Evolutionary conservation across 1,140 invertebrate genomes (phyloP), one percentile per base, ranked within the genome.

Genomic region (Rhyzopertha dominica): DNA sequence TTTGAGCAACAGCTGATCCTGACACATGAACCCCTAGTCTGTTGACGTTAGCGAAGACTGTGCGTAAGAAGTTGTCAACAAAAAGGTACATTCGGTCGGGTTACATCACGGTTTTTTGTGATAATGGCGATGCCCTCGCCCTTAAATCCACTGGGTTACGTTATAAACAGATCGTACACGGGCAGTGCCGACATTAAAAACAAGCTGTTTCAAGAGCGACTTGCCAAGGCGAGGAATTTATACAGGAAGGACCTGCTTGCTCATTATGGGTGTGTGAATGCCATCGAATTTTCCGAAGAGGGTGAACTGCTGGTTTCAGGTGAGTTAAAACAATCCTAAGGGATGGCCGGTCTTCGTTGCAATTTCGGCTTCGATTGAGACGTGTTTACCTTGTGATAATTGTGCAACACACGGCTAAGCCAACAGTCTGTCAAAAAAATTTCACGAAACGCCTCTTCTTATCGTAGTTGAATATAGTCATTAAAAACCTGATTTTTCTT

Each of bases 261-360:
- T 20, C 93, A 97, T 74, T 95, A 81, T 75, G 93, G 93, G 53
- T 97, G 93, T 77, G 90, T 97, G 17, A 97, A 97, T 77, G 92
- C 92, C 17, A 87, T 96, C 53, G 93, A 96, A 69, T 97, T 96
- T 75, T 93, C 88, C 3, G 77, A 79, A 37, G 80, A 90, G 69
- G 92, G 91, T 47, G 79, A 89, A 63, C 78, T 82, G 43, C 76
- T 97, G 34, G 80, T 86, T 47, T 96, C 92, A 59, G 92, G 92
- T 95, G 75, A 70, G 46, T 42, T 16, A n/a, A n/a, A n/a, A n/a
- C n/a, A n/a, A n/a, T n/a, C n/a, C n/a, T n/a, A n/a, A n/a, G n/a
- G n/a, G n/a, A n/a, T n/a, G n/a, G n/a, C n/a, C n/a, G n/a, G n/a
- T n/a, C n/a, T n/a, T n/a, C n/a, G n/a, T n/a, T n/a, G n/a, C n/a